phyloP scores from a whole-genome alignment of 2,797 vertebrate species.

The Chiloscyllium punctatum region DNA sequence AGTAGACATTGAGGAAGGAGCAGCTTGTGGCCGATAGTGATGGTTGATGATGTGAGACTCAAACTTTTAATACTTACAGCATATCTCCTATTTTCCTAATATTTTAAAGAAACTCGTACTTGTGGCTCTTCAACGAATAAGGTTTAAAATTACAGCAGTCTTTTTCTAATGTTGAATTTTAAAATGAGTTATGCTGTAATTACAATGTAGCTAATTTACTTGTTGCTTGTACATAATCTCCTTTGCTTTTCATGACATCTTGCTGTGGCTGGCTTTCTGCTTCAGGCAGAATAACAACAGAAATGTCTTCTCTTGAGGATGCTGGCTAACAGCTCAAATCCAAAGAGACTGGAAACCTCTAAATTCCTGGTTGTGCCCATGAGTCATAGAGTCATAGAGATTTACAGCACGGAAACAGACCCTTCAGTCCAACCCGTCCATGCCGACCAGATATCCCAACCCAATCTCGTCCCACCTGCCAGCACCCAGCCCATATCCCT shows the following conservation, averaged over 20 bases:
- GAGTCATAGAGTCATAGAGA: no score
- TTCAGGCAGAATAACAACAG: background rate
- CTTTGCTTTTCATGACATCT: no score
- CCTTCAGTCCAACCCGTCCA: no score
- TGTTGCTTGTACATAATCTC: background rate
- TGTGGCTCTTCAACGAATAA: background rate
- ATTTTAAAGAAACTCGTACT: background rate
- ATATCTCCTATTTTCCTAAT: background rate
- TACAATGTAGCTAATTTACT: background rate
- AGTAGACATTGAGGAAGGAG: background rate
- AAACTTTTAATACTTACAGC: background rate
- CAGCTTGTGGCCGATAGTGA: no score
- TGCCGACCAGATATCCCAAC: no score
- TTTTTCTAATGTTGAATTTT: background rate
- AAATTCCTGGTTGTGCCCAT: background rate
- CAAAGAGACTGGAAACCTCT: background rate
- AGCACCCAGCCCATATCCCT: no score
- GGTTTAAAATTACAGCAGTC: background rate
- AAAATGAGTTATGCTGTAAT: background rate
- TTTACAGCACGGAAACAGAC: no score
- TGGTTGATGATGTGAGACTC: background rate
- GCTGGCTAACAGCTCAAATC: background rate
- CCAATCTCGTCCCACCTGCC: no score
- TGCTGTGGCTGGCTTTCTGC: background rate
- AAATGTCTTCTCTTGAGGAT: background rate